Base-by-base conservation (phyloP, 2,888 invertebrate genomes). In the Ochropleura plecta region DNA sequence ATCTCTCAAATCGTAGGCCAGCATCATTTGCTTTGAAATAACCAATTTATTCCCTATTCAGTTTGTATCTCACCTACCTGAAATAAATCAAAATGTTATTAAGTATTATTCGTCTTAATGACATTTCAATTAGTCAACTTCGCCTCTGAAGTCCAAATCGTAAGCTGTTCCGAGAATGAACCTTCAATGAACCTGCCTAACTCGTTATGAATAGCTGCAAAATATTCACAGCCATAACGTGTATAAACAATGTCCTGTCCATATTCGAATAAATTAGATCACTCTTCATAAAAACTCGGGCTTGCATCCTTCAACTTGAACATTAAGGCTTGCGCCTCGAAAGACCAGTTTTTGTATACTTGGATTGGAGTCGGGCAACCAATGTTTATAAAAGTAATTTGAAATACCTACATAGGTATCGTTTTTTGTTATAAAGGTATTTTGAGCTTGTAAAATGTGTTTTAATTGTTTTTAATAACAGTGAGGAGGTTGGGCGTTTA, bases 261-360 rank as follows among this genome's bases (percentile, higher is more conserved):
- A 60, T 81, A 70, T 74, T 81, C 74, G 73, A 78, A 83, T 86
- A 79, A 85, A 76, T 86, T 81, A 76, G 83, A 83, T 82, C 87
- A 79, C 59, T 70, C 42, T 20, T 65, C 42, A 73, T 75, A 87
- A 86, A 86, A 86, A 86, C 67, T 76, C 65, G 75, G 70, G 64
- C 76, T 59, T 85, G 81, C 86, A 81, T 81, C 83, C 81, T 81
- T 85, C 76, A 75, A 75, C 75, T 70, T 71, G 69, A 74, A 82
- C 73, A 68, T 83, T 66, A 69, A 82, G 63, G 75, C 20, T 14
- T 78, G 46, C 40, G 55, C 59, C 75, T 69, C 63, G 65, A n/a
- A 49, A 62, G 12, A 66, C 78, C 20, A 70, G 76, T 87, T 86
- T 86, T 87, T 87, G 66, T 76, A 30, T 59, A 76, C 10, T 75